Conservation (phyloP, 2,888 invertebrate species). For the Cephus rjabovi region DNA sequence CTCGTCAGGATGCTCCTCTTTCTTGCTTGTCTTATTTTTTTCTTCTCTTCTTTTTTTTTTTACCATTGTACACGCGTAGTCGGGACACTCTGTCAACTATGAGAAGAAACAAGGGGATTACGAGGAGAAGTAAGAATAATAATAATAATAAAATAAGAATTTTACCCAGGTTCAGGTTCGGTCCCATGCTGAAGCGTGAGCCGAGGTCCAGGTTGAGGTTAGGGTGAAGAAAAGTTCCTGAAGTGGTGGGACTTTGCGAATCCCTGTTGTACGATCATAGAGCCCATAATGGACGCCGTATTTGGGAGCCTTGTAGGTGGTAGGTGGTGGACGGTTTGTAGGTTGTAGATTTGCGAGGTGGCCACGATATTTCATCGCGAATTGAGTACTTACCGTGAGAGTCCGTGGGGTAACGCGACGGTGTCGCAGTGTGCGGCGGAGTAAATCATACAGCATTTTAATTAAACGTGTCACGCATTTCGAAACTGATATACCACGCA, state of each 20-base stretch:
- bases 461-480: constrained; percentile 62
- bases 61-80: not conserved
- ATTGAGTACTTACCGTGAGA: constrained; percentile 55
- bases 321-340: not conserved
- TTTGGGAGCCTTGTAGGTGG: not conserved
- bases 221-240: not conserved
- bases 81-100: not conserved
- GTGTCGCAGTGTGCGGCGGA: constrained; percentile 31
- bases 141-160: not conserved
- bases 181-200: not conserved
- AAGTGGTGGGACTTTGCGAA: not conserved
- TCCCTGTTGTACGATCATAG: not conserved
- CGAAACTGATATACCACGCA: constrained; percentile 46
- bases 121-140: not conserved
- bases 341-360: constrained; percentile 16
- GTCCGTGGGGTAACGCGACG: constrained; percentile 50
- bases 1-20: constrained; percentile 34
- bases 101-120: not conserved
- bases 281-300: not conserved
- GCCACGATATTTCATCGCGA: constrained; percentile 55
- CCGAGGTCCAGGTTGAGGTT: not conserved
- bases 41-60: not conserved
- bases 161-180: not conserved
- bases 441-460: constrained; percentile 61
- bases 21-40: not conserved